phyloP scores from a whole-genome alignment of 2,888 invertebrate species.

The Andrena marginata region DNA sequence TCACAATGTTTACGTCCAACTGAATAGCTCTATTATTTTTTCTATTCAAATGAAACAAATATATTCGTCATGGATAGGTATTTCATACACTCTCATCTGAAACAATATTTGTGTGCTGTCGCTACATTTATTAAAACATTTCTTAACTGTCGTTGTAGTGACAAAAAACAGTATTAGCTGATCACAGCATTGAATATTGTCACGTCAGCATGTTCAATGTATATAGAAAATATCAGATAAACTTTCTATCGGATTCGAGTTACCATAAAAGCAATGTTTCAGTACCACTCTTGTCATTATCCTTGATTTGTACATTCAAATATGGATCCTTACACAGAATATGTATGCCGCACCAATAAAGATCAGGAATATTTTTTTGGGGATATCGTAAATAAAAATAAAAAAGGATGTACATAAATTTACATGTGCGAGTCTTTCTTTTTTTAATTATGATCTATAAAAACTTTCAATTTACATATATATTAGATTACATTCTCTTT shows the following conservation, averaged over 20 bases:
- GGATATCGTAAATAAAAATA: conserved; percentile 7
- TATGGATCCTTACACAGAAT: conserved; percentile 16
- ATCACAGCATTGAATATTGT: conserved; percentile 80
- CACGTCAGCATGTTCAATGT: conserved; percentile 75
- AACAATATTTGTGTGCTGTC: conserved; percentile 42
- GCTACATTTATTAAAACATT: conserved; percentile 42
- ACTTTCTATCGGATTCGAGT: conserved; percentile 63
- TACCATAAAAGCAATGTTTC: conserved; percentile 63
- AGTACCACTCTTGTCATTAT: conserved; percentile 63
- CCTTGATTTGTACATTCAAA: conserved; percentile 1
- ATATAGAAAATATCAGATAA: conserved; percentile 68
- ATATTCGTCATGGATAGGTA: conserved; percentile 41
- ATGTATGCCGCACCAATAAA: conserved; percentile 25
- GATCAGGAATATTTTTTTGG: conserved; percentile 23
- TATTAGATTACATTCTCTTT: conserved; percentile 27
- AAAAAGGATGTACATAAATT: conserved; percentile 35
- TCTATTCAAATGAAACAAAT: conserved; percentile 42
- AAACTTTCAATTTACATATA: conserved; percentile 33
- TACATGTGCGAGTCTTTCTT: conserved; percentile 27
- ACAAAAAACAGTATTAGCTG: conserved; percentile 65
- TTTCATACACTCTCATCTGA: conserved; percentile 54
- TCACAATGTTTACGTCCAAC: conserved; percentile 29
- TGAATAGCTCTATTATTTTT: conserved; percentile 1
- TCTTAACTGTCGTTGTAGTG: conserved; percentile 42
- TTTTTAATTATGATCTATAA: conserved; percentile 19